These are phyloP conservation scores for Euwallacea similis DNA, from an alignment of 1,140 invertebrate genomes.

Conservation along the genomic window DNA sequence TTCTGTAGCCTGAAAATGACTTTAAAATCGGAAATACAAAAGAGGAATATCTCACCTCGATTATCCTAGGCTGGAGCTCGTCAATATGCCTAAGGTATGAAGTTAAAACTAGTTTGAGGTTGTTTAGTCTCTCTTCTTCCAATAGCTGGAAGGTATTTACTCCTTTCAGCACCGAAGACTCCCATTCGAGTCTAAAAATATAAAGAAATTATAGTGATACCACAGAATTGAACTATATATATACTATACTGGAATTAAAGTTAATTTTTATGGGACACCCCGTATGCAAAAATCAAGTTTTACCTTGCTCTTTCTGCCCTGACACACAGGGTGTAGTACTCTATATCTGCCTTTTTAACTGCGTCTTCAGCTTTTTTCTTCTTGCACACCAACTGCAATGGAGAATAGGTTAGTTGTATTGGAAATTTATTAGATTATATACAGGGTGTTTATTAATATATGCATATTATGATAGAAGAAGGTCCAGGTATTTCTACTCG, in stretches of 20 bases:
- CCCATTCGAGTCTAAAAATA: slow-evolving; percentile 78
- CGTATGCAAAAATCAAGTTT: slow-evolving; percentile 13
- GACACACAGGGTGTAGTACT: slow-evolving; percentile 90
- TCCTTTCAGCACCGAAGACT: slow-evolving; percentile 82
- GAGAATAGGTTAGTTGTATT: not conserved
- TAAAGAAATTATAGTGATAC: slow-evolving; percentile 3
- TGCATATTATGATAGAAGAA: too few species aligned
- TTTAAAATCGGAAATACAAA: not conserved
- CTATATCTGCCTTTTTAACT: slow-evolving; percentile 86
- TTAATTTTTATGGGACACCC: not conserved
- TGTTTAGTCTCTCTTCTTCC: slow-evolving; percentile 85
- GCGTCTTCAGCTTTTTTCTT: slow-evolving; percentile 88
- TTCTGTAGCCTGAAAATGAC: slow-evolving; percentile 64
- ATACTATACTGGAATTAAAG: not conserved
- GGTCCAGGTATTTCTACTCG: too few species aligned
- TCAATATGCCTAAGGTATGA: slow-evolving; percentile 78
- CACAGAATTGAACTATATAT: not conserved
- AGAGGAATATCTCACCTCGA: slow-evolving; percentile 53
- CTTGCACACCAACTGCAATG: slow-evolving; percentile 78
- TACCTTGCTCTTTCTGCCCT: slow-evolving; percentile 84
- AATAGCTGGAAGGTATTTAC: slow-evolving; percentile 75
- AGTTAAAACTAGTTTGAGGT: slow-evolving; percentile 75
- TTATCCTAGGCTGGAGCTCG: slow-evolving; percentile 73
- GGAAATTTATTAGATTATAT: not conserved
- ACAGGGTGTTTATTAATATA: too few species aligned